phyloP scores from a whole-genome alignment of 2,113 vertebrate species.

The Oncorhynchus masou region DNA sequence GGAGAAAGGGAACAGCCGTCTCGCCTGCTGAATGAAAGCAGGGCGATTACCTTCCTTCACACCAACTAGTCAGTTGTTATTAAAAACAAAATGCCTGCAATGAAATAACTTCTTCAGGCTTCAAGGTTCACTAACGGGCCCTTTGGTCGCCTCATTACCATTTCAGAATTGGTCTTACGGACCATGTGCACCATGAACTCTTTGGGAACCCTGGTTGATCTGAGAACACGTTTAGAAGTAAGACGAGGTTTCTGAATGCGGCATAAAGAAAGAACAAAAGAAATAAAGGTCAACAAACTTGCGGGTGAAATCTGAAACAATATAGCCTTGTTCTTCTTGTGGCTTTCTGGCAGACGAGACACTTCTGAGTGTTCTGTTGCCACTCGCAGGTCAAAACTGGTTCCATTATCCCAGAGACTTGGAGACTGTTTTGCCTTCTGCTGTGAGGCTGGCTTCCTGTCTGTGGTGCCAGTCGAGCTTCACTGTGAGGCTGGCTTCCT shows the following conservation, averaged over 20 bases:
- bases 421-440: not conserved
- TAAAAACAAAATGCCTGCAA: slow-evolving; percentile 9
- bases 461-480: too few relatives aligned
- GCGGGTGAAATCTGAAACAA: not conserved
- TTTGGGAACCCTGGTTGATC: not conserved
- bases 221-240: not conserved
- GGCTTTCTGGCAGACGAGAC: not conserved
- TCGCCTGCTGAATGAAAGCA: slow-evolving; percentile 1
- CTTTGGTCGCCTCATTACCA: slow-evolving; percentile 9
- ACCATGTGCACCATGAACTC: slow-evolving; percentile 4
- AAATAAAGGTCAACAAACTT: not conserved
- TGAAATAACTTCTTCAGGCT: slow-evolving; percentile 5
- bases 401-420: not conserved
- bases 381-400: too few relatives aligned
- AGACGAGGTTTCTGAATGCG: too few relatives aligned
- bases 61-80: slow-evolving; percentile 6
- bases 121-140: slow-evolving; percentile 17
- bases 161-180: not conserved
- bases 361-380: too few relatives aligned
- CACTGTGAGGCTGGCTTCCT: too few relatives aligned
- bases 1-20: not conserved
- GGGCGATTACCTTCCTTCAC: slow-evolving; percentile 3
- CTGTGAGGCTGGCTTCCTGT: not conserved
- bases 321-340: not conserved
- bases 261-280: not conserved